Conservation (phyloP, 2,888 invertebrate species). For the Loripinus fragilis region DNA sequence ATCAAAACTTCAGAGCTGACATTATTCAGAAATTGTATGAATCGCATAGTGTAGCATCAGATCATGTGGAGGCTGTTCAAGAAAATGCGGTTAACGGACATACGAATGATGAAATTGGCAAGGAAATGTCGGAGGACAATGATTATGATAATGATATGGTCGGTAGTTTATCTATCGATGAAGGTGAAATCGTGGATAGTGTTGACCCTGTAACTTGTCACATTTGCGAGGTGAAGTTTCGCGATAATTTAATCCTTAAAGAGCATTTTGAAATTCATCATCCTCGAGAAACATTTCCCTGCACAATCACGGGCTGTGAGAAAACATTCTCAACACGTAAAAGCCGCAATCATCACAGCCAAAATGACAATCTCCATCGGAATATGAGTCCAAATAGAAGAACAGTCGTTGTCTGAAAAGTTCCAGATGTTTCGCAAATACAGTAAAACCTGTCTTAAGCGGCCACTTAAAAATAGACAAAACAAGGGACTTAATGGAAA, state of each 20-base stretch:
- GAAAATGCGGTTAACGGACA: constrained; percentile 38
- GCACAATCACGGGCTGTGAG: constrained; percentile 90
- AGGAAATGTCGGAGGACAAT: constrained; percentile 48
- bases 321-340: constrained; percentile 91
- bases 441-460: too few relatives aligned
- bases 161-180: constrained; percentile 23
- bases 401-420: neutral
- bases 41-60: constrained; percentile 33
- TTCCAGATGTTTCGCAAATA: too few relatives aligned
- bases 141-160: constrained; percentile 54
- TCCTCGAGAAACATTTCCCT: constrained; percentile 88
- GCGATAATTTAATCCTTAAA: constrained; percentile 87
- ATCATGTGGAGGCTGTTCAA: constrained; percentile 33
- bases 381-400: constrained; percentile 57
- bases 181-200: constrained; percentile 25
- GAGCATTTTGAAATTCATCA: constrained; percentile 90
- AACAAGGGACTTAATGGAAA: too few relatives aligned
- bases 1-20: constrained; percentile 60
- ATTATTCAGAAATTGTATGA: constrained; percentile 59
- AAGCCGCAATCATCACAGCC: constrained; percentile 90
- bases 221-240: constrained; percentile 88
- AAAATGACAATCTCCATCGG: constrained; percentile 86
- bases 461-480: too few relatives aligned
- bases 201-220: constrained; percentile 87
- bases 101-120: constrained; percentile 45